phyloP scores from a whole-genome alignment of 2,888 invertebrate genomes.

The Drosophila putrida region DNA sequence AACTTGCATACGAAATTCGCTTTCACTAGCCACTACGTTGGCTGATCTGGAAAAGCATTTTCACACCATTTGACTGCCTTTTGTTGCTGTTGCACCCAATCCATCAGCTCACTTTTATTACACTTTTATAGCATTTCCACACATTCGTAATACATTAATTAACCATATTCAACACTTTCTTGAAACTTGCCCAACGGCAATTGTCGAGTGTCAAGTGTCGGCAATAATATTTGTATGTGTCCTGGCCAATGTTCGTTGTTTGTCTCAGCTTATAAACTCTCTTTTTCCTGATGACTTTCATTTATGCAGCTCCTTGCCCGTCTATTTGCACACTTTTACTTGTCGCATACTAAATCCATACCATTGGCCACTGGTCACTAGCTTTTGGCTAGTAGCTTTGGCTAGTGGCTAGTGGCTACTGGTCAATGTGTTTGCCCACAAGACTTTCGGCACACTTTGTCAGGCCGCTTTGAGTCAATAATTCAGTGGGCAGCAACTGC shows the following conservation, averaged over 20 bases:
- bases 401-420: conserved; percentile 57
- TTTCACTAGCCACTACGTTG: conserved; percentile 65
- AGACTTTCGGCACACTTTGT: conserved; percentile 67
- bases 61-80: conserved; percentile 57
- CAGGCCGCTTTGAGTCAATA: conserved; percentile 54
- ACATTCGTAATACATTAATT: conserved; percentile 76
- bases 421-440: conserved; percentile 59
- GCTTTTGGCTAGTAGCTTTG: conserved; percentile 6
- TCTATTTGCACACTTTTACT: conserved; percentile 77
- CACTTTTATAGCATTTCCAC: conserved; percentile 58
- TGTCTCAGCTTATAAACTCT: conserved; percentile 48
- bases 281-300: conserved; percentile 72
- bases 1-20: conserved; percentile 70
- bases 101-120: conserved; percentile 58
- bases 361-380: conserved; percentile 24
- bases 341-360: conserved; percentile 33
- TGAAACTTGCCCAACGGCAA: conserved; percentile 5
- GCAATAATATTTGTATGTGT: conserved; percentile 28
- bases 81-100: conserved; percentile 46
- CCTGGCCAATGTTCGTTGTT: conserved; percentile 60
- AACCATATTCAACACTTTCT: conserved; percentile 71
- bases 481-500: conserved; percentile 43
- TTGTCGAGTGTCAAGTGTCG: neutral
- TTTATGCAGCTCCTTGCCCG: conserved; percentile 46
- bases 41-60: conserved; percentile 75